phyloP scores from a whole-genome alignment of 2,888 invertebrate species.

The Ormyrus nitidulus region DNA sequence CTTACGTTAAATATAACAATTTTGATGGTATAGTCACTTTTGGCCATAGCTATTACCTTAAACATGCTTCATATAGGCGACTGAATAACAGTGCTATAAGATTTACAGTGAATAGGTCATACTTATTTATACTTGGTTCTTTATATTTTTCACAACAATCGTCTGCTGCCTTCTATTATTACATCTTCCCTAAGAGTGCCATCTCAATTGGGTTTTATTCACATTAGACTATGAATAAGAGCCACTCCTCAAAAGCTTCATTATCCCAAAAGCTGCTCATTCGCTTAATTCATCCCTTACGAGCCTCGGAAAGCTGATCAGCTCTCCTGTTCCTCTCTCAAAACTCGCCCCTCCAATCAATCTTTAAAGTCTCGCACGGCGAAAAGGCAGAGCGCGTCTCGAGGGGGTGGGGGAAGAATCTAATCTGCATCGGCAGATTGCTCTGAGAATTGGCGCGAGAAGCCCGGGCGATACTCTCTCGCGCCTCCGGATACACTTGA shows the following conservation, averaged over 20 bases:
- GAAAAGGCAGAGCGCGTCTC: background rate
- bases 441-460: conserved; percentile 74
- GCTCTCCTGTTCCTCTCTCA: conserved; percentile 10
- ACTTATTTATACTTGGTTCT: no score
- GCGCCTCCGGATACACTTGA: conserved; percentile 61
- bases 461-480: conserved; percentile 45
- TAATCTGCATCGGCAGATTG: conserved; percentile 76
- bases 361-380: conserved; percentile 35
- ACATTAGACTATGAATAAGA: conserved; percentile 16
- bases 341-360: conserved; percentile 46
- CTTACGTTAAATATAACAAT: background rate
- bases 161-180: no score
- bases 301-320: background rate
- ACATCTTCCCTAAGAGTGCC: background rate
- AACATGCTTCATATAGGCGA: no score
- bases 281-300: conserved; percentile 38
- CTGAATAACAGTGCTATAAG: no score
- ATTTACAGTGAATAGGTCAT: no score
- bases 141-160: background rate
- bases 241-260: conserved; percentile 36
- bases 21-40: no score
- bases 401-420: conserved; percentile 58
- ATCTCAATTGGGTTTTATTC: conserved; percentile 15
- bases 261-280: conserved; percentile 30
- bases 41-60: no score